phyloP scores from a whole-genome alignment of 2,888 invertebrate species.

The Drosophila multiciliata region DNA sequence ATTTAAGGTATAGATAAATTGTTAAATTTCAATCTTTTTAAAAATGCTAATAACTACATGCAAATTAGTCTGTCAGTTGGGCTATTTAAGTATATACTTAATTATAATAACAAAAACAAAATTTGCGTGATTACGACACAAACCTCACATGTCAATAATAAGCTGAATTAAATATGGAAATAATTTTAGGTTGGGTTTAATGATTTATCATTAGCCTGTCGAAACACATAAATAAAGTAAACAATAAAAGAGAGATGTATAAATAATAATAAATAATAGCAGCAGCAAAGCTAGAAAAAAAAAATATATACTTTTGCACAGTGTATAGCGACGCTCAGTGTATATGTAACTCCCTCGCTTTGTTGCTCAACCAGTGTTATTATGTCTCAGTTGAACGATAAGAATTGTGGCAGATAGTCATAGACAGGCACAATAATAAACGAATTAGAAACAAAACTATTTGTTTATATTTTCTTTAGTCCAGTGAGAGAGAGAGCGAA shows the following conservation, averaged over 20 bases:
- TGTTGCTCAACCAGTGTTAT: background rate
- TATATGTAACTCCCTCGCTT: background rate
- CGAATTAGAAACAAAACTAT: background rate
- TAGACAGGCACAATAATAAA: background rate
- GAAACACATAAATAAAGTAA: background rate
- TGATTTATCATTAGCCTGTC: background rate
- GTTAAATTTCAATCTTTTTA: background rate
- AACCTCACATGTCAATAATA: background rate
- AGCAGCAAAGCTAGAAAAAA: no score
- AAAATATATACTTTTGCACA: background rate
- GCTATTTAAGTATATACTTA: slow-evolving; percentile 4
- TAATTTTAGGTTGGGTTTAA: background rate
- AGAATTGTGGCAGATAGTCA: background rate
- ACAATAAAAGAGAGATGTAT: background rate
- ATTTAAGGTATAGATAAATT: background rate
- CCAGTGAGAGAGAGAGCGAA: no score
- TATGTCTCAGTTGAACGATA: background rate
- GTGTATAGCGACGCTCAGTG: background rate
- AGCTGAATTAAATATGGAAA: slow-evolving; percentile 2
- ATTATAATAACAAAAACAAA: background rate
- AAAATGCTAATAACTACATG: background rate
- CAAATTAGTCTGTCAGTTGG: slow-evolving; percentile 12
- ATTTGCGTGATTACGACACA: slow-evolving; percentile 1
- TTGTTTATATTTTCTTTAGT: no score
- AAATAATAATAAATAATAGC: background rate